phyloP scores from a whole-genome alignment of 2,797 vertebrate genomes.

The Malurus leucopterus region DNA sequence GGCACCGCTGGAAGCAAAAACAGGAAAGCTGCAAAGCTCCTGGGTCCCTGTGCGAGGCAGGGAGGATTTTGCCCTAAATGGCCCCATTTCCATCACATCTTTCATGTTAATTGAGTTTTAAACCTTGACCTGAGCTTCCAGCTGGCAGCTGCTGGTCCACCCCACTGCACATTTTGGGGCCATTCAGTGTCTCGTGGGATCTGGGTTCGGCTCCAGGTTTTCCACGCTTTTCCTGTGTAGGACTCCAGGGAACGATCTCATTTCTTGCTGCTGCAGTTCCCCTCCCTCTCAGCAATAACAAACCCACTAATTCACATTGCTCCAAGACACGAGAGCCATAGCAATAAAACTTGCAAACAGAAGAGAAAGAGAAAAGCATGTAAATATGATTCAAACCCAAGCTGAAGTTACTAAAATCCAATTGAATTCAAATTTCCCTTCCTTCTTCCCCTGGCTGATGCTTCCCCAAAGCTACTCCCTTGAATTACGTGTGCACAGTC shows the following conservation, averaged over 20 bases:
- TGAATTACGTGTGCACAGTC: background rate
- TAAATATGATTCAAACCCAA: slow-evolving; percentile 32
- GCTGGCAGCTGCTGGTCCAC: background rate
- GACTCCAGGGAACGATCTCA: background rate
- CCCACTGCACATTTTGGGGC: accelerated
- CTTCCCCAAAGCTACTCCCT: background rate
- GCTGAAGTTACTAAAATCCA: slow-evolving; percentile 22
- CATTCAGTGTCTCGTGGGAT: background rate
- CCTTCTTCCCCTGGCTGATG: background rate
- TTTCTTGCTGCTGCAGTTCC: background rate
- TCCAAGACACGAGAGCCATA: background rate
- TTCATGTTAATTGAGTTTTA: background rate
- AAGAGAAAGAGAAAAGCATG: background rate
- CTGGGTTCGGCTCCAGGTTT: background rate
- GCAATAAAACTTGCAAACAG: slow-evolving; percentile 33
- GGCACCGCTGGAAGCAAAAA: background rate
- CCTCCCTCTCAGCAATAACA: background rate
- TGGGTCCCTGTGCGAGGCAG: background rate
- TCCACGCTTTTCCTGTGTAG: background rate
- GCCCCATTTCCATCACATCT: background rate
- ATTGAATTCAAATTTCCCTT: background rate
- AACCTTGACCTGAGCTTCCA: background rate
- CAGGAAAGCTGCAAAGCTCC: background rate
- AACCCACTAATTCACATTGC: background rate
- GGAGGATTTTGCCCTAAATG: background rate